These are phyloP conservation scores for Xestoiulus laeticollis DNA, from an alignment of 2,888 invertebrate species.

Conservation along the genomic window DNA sequence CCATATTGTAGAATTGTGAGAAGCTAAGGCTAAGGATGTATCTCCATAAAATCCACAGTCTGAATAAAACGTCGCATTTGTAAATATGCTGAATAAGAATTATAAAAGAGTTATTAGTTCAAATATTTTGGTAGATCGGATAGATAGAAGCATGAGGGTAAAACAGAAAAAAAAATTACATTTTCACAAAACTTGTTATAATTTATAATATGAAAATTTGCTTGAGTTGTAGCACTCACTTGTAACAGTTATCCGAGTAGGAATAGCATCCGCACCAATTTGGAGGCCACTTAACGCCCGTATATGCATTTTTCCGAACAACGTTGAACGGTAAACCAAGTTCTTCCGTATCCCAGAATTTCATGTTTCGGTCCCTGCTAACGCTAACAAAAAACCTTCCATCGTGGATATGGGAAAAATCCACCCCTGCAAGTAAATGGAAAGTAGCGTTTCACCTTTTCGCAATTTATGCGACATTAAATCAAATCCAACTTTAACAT, in stretches of 20 bases:
- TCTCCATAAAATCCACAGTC: constrained; percentile 43
- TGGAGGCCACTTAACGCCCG: constrained; percentile 32
- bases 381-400: constrained; percentile 38
- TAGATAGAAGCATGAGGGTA: no score
- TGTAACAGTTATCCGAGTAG: constrained; percentile 41
- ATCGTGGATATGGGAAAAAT: constrained; percentile 38
- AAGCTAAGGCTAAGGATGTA: not conserved
- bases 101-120: not conserved
- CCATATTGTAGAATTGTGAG: constrained; percentile 39
- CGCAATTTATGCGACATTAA: not conserved
- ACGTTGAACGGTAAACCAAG: constrained; percentile 41
- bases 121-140: not conserved
- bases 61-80: not conserved
- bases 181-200: no score
- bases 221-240: constrained; percentile 16
- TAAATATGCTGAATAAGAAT: not conserved
- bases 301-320: not conserved
- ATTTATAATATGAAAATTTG: no score
- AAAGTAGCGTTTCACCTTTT: not conserved
- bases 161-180: no score
- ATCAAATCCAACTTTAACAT: not conserved
- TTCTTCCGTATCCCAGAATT: constrained; percentile 51
- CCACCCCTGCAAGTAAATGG: constrained; percentile 43
- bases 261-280: constrained; percentile 47
- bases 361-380: constrained; percentile 46